These are phyloP conservation scores for Macrobrachium rosenbergii DNA, from an alignment of 1,140 invertebrate species.

Conservation along the genomic window DNA sequence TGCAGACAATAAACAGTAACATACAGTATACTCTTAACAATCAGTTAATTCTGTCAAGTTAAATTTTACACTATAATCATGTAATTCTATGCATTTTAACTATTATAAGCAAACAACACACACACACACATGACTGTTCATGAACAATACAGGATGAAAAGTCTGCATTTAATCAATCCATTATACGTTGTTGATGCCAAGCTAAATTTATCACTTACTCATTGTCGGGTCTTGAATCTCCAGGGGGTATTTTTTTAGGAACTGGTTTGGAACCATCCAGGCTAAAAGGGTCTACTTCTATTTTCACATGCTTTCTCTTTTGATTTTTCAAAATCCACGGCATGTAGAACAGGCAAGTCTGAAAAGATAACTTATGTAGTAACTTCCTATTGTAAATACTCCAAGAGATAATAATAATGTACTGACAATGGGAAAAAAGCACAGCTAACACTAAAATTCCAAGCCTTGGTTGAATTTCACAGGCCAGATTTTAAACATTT, in stretches of 20 bases:
- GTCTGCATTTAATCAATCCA: too few relatives aligned
- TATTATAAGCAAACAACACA: too few relatives aligned
- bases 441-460: neutral
- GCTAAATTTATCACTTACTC: slow-evolving; percentile 17
- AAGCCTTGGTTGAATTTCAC: neutral
- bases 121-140: too few relatives aligned
- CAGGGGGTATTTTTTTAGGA: neutral
- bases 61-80: too few relatives aligned
- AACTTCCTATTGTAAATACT: neutral
- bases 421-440: too few relatives aligned
- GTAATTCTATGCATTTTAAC: too few relatives aligned
- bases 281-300: slow-evolving; percentile 73
- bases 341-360: slow-evolving; percentile 77
- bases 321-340: slow-evolving; percentile 82
- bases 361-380: slow-evolving; percentile 59
- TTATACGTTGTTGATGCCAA: too few relatives aligned
- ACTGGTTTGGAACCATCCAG: slow-evolving; percentile 62
- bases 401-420: neutral
- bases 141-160: too few relatives aligned
- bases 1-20: too few relatives aligned
- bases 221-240: slow-evolving; percentile 50
- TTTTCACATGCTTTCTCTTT: slow-evolving; percentile 79
- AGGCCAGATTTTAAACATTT: too few relatives aligned
- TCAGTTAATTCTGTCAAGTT: too few relatives aligned
- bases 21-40: too few relatives aligned